These are phyloP conservation scores for Rotaria magnacalcarata DNA, from an alignment of 2,888 invertebrate genomes.

Conservation along the genomic window DNA sequence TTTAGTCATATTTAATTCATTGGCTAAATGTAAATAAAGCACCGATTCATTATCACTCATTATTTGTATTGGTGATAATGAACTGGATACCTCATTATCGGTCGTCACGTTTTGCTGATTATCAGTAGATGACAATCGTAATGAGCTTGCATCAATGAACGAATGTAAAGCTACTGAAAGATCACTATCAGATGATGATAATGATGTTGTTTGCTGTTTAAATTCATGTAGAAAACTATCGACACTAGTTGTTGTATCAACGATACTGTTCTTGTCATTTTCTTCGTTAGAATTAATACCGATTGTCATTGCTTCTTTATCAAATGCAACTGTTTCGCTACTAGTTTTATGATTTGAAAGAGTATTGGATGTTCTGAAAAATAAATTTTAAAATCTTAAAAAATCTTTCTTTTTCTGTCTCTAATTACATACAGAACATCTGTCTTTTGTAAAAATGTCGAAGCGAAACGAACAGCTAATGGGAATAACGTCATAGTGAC, in stretches of 20 bases:
- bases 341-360: neutral
- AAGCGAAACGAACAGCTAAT: neutral
- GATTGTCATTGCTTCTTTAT: neutral
- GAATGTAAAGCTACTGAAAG: neutral
- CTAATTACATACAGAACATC: neutral
- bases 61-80: neutral
- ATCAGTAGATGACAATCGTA: neutral
- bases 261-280: neutral
- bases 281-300: neutral
- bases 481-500: neutral
- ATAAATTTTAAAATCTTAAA: neutral
- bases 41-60: conserved; percentile 29
- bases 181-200: neutral
- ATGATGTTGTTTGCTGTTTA: neutral
- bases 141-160: neutral
- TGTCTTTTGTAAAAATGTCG: neutral
- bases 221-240: neutral
- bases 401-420: no score
- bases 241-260: neutral
- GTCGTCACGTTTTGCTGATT: neutral
- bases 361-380: neutral
- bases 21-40: neutral
- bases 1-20: neutral
- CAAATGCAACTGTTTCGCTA: neutral
- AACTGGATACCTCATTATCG: neutral